Conservation (phyloP, 1,140 invertebrate genomes). For the Zaprionus nigranus region DNA sequence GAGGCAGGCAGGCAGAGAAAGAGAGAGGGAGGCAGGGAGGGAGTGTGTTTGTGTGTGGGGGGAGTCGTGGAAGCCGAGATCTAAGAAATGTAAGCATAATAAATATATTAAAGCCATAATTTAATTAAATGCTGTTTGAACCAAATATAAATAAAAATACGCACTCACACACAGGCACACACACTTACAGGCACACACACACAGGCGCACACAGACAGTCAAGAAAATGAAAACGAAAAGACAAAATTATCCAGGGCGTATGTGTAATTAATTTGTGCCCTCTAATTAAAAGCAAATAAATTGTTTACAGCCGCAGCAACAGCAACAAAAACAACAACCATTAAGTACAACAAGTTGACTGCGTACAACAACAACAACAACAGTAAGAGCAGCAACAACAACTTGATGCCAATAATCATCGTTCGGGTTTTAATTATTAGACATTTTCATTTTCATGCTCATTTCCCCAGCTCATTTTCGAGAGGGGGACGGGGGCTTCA, state of each 20-base stretch:
- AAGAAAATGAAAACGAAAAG: neutral
- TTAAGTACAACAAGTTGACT: neutral
- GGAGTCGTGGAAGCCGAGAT: neutral
- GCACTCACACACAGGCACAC: neutral
- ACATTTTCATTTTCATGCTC: conserved; percentile 16
- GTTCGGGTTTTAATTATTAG: conserved; percentile 38
- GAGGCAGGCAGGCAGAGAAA: neutral
- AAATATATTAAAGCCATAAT: conserved; percentile 46
- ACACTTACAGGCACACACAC: neutral
- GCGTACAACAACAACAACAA: neutral
- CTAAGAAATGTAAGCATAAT: conserved; percentile 26
- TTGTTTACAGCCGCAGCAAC: conserved; percentile 15
- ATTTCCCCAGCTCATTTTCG: neutral
- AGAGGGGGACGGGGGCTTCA: neutral
- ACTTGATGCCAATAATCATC: conserved; percentile 26
- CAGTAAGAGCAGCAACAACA: neutral
- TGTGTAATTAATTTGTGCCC: conserved; percentile 43
- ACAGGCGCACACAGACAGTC: neutral
- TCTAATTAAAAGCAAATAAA: conserved; percentile 72
- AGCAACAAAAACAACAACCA: conserved; percentile 11
- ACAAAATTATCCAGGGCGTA: conserved; percentile 19
- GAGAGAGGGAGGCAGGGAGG: neutral
- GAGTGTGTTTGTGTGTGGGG: neutral
- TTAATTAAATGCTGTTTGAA: conserved; percentile 40
- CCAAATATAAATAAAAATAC: conserved; percentile 12